Conservation (phyloP, 2,888 invertebrate species). For the Temnothorax rugatulus region DNA sequence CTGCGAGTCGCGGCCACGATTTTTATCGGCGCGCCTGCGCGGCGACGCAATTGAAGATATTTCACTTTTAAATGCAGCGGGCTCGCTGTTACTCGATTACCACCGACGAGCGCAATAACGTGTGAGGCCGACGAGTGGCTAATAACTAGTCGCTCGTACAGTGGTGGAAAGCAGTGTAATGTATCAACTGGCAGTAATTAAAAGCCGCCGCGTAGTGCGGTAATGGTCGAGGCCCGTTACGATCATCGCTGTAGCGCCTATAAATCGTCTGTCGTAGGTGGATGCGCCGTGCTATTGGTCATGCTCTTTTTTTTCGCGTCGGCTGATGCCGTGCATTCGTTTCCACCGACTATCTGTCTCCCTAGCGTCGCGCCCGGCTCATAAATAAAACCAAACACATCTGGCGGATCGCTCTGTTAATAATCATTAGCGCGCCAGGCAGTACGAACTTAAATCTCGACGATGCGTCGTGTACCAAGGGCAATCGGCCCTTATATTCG, state of each 20-base stretch:
- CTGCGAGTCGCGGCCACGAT: not conserved
- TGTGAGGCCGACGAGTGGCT: conserved; percentile 69
- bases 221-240: conserved; percentile 71
- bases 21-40: not conserved
- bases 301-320: conserved; percentile 19
- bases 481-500: conserved; percentile 1
- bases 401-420: conserved; percentile 65
- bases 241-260: conserved; percentile 70
- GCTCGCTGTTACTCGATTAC: conserved; percentile 42
- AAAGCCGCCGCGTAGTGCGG: conserved; percentile 73
- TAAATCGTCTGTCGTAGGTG: conserved; percentile 56
- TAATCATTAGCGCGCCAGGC: conserved; percentile 61
- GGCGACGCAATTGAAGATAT: conserved; percentile 42
- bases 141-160: conserved; percentile 69
- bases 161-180: conserved; percentile 67
- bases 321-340: conserved; percentile 39
- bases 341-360: conserved; percentile 38
- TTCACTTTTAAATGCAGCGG: conserved; percentile 43
- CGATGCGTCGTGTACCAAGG: conserved; percentile 11
- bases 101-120: conserved; percentile 66
- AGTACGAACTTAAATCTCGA: conserved; percentile 60
- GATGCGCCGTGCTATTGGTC: conserved; percentile 36
- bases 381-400: conserved; percentile 69
- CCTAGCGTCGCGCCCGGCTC: conserved; percentile 51
- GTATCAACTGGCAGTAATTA: conserved; percentile 76